Percentiles rank a stretch among this genome's conserved stretches.
phyloP scores from a whole-genome alignment of 2,113 vertebrate genomes.

The Turnix velox region DNA sequence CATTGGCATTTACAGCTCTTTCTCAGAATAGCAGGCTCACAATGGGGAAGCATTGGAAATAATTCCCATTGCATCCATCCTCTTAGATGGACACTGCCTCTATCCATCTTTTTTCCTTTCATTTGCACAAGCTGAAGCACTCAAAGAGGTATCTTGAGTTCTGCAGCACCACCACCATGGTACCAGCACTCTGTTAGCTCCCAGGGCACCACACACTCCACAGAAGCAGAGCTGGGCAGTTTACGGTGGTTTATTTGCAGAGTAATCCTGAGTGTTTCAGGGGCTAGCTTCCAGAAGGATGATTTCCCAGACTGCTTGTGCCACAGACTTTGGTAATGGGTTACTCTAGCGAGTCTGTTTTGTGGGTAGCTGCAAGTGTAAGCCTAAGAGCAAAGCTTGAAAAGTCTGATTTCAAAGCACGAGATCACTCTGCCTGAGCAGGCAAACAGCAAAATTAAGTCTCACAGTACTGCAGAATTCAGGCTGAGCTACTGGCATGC shows the following conservation, averaged over 20 bases:
- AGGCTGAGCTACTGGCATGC: not conserved
- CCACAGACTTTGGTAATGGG: not conserved
- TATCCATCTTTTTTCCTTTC: not conserved
- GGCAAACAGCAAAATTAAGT: not conserved
- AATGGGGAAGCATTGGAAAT: not conserved
- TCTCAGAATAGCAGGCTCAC: not conserved
- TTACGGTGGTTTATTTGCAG: not conserved
- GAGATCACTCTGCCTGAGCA: not conserved
- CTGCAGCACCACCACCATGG: not conserved
- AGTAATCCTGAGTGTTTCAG: not conserved
- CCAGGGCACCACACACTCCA: not conserved
- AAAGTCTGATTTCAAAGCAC: not conserved
- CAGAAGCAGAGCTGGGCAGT: not conserved
- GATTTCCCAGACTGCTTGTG: not conserved
- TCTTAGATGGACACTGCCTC: not conserved
- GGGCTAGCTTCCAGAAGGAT: not conserved
- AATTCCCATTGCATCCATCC: not conserved
- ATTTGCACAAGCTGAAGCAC: not conserved
- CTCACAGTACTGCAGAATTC: not conserved
- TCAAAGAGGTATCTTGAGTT: not conserved
- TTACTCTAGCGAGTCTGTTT: too few relatives aligned
- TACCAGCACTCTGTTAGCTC: not conserved
- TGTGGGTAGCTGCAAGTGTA: too few relatives aligned
- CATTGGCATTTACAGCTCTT: not conserved
- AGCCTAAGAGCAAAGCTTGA: not conserved